These are phyloP conservation scores for Eutolmus rufibarbis DNA, from an alignment of 2,888 invertebrate genomes.

Conservation along the genomic window DNA sequence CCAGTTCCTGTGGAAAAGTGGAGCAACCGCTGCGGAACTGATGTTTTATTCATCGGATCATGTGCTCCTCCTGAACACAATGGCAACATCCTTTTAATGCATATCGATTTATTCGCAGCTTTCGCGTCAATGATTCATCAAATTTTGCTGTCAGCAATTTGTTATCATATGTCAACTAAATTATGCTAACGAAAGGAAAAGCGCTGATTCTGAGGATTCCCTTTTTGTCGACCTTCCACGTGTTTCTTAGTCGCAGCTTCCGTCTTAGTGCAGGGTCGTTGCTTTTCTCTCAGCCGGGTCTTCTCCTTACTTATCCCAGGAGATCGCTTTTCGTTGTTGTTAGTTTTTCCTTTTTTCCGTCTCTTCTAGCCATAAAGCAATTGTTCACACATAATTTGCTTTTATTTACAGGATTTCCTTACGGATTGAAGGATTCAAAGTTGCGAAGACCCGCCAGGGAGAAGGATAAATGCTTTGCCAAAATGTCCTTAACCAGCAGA, in stretches of 20 bases:
- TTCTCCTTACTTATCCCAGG: background rate
- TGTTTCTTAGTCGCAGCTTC: background rate
- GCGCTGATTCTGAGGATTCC: conserved; percentile 28
- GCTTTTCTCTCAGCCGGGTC: background rate
- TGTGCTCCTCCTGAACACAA: background rate
- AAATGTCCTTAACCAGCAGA: background rate
- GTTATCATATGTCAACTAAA: conserved; percentile 45
- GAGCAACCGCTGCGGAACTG: background rate
- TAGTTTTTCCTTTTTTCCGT: background rate
- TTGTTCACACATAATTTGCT: conserved; percentile 20
- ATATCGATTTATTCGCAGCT: conserved; percentile 24
- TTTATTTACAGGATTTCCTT: conserved; percentile 15
- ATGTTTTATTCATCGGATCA: conserved; percentile 19
- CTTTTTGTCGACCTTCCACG: conserved; percentile 5
- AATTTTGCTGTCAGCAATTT: conserved; percentile 45
- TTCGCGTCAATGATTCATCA: conserved; percentile 44
- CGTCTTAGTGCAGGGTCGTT: background rate
- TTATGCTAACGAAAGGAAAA: conserved; percentile 41
- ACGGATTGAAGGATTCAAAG: conserved; percentile 16
- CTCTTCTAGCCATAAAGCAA: background rate
- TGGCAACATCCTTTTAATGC: background rate
- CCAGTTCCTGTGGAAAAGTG: background rate
- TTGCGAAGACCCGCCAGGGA: background rate
- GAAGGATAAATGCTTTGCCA: conserved; percentile 12
- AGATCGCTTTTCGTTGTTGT: background rate